phyloP scores from a whole-genome alignment of 1,140 invertebrate genomes.

The Coelopa frigida region DNA sequence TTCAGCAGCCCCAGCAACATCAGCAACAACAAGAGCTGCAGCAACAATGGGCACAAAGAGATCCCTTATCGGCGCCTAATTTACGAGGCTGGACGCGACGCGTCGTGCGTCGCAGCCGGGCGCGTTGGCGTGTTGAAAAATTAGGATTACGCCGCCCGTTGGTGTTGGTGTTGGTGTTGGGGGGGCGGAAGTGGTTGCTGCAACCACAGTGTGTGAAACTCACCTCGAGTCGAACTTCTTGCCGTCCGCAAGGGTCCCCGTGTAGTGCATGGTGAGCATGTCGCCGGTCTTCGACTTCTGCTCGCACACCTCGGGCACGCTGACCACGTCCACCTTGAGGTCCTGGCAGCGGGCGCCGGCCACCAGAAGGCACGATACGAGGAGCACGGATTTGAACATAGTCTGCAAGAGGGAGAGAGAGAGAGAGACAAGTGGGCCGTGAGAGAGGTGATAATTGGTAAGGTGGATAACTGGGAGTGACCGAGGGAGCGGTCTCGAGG shows the following conservation, averaged over 20 bases:
- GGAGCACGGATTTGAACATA: conserved; percentile 38
- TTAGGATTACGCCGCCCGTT: too few relatives aligned
- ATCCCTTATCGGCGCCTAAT: conserved; percentile 12
- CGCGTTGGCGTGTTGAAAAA: neutral
- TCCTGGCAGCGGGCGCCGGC: conserved; percentile 47
- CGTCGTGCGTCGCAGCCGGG: neutral
- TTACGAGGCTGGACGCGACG: conserved; percentile 2
- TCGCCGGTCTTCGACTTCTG: conserved; percentile 78
- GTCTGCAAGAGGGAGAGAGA: too few relatives aligned
- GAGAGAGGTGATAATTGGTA: too few relatives aligned
- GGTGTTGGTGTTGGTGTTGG: too few relatives aligned
- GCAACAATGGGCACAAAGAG: neutral
- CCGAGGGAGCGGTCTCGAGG: too few relatives aligned
- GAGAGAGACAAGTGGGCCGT: too few relatives aligned
- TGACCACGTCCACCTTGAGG: conserved; percentile 74
- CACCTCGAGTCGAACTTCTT: conserved; percentile 92
- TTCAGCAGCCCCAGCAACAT: too few relatives aligned
- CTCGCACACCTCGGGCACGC: conserved; percentile 72
- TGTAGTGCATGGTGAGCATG: conserved; percentile 90
- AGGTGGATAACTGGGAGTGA: too few relatives aligned
- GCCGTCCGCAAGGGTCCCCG: conserved; percentile 77
- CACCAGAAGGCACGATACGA: conserved; percentile 42
- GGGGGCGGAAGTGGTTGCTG: too few relatives aligned
- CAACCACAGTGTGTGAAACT: too few relatives aligned
- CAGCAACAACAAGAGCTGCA: conserved; percentile 4